Conservation (phyloP, 2,113 vertebrate genomes). For the Onychostruthus taczanowskii region DNA sequence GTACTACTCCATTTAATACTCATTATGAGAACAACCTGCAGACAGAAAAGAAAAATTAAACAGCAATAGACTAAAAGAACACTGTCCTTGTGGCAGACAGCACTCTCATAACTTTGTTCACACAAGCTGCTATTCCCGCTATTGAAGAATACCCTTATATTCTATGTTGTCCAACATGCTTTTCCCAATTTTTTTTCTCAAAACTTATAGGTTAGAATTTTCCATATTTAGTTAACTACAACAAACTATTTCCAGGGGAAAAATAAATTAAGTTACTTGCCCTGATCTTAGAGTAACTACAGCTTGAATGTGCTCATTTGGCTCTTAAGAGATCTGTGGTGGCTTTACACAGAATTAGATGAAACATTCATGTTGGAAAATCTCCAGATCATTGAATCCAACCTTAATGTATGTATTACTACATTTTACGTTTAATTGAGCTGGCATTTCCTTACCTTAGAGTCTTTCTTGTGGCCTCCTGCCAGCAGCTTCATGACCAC, state of each 20-base stretch:
- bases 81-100: not conserved
- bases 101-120: not conserved
- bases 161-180: not conserved
- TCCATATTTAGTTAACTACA: not conserved
- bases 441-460: conserved; percentile 81
- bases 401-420: not conserved
- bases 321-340: not conserved
- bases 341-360: not conserved
- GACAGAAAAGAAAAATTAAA: not conserved
- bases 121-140: not conserved
- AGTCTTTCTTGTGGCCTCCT: conserved; percentile 97
- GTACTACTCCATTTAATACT: not conserved
- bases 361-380: not conserved
- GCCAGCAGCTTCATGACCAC: conserved; percentile 97
- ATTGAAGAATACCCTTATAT: not conserved
- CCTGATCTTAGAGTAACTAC: not conserved
- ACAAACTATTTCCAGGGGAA: not conserved
- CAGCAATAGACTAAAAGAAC: not conserved
- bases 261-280: not conserved
- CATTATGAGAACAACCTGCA: not conserved
- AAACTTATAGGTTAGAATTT: not conserved
- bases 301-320: not conserved
- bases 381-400: not conserved
- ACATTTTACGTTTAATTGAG: not conserved
- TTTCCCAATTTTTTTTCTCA: not conserved